Base-by-base conservation (phyloP, 2,888 invertebrate genomes). In the Portevinia maculata region DNA sequence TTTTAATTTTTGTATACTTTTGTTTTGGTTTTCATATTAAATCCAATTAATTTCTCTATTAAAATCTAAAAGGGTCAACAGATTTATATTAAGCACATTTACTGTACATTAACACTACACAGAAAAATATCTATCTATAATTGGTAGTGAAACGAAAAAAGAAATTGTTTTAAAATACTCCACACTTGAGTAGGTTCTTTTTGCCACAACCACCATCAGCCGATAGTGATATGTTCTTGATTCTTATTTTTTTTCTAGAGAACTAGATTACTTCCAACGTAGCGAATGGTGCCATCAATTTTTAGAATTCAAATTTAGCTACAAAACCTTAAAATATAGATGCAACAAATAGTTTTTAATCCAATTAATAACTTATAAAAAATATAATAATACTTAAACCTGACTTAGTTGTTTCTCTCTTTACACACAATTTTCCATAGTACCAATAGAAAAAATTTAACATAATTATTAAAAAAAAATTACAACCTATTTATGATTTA, bases 11-110 rank as follows among this genome's bases (percentile, higher is more conserved):
- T 32, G 34, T 48, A 28, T 32, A n/a, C n/a, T n/a, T n/a, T 60
- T 71, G 41, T 34, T 37, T 34, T 64, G 8, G 32, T 76, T 46
- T 71, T 28, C 30, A 70, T 39, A 65, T 34, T 37, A 60, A 70
- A 57, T 69, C 59, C 39, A 60, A 73, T 62, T 15, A 76, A 57
- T 50, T 50, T 62, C 55, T 39, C 70, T 15, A 59, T 37, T 28
- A 44, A 59, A 76, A 74, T 74, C 60, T 75, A 70, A 84, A 84
- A 84, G 75, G 79, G 73, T 74, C 73, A 84, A 79, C 67, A 74
- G 41, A 70, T 57, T 41, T 41, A 69, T 62, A 44, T 65, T 52
- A 13, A 65, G 21, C n/a, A 44, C 57, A 53, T 55, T 32, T 60
- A 34, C 32, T 55, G 52, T 48, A 73, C 65, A 73, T 60, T 39